Evolutionary conservation across 2,113 vertebrate species (phyloP).

Genomic region (Megaceryle torquata): DNA sequence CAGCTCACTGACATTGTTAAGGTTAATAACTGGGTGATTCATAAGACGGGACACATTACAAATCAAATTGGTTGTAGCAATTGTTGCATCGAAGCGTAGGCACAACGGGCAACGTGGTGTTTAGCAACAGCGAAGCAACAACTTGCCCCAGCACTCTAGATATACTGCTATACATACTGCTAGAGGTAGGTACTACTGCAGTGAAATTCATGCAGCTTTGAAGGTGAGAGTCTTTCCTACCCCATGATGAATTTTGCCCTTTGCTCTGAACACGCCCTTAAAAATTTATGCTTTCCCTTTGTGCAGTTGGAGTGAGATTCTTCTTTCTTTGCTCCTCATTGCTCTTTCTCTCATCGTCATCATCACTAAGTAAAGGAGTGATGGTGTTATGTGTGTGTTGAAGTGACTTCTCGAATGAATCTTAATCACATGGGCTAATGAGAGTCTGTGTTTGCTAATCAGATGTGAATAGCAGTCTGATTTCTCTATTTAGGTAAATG

Average conservation of each 20-base stretch:
- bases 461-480: slow-evolving; percentile 50
- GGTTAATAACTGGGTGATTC: slow-evolving; percentile 40
- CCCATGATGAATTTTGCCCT: not conserved
- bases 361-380: not conserved
- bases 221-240: not conserved
- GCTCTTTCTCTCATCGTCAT: not conserved
- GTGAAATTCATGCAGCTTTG: not conserved
- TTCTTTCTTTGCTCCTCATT: too few relatives aligned
- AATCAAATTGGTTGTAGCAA: not conserved
- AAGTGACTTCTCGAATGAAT: slow-evolving; percentile 34
- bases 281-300: not conserved
- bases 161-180: too few relatives aligned
- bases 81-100: not conserved
- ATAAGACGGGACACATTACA: not conserved
- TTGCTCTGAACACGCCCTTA: not conserved
- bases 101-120: not conserved
- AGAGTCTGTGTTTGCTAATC: slow-evolving; percentile 54
- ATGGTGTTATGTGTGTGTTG: not conserved
- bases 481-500: slow-evolving; percentile 46
- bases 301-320: not conserved
- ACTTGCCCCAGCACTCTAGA: not conserved
- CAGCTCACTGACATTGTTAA: slow-evolving; percentile 48
- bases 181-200: not conserved
- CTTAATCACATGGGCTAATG: slow-evolving; percentile 46
- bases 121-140: not conserved